Conservation (phyloP, 2,888 invertebrate species). For the Zaprionus bogoriensis region DNA sequence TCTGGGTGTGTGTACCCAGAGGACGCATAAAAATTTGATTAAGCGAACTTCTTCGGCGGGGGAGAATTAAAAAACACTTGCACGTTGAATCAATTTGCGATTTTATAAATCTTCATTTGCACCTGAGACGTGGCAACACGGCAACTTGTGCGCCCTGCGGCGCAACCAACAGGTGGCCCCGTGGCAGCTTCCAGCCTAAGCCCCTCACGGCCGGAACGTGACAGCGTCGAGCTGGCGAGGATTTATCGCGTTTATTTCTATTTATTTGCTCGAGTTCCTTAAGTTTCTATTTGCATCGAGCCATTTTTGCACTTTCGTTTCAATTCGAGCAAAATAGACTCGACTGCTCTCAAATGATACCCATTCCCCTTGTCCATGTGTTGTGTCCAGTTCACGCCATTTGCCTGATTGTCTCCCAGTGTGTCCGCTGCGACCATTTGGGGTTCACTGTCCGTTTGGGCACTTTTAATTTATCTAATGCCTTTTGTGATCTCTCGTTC, state of each 20-base stretch:
- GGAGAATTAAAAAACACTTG: slow-evolving; percentile 67
- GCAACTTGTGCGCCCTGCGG: background rate
- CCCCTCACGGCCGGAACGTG: slow-evolving; percentile 51
- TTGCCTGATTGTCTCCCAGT: slow-evolving; percentile 77
- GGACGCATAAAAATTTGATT: slow-evolving; percentile 79
- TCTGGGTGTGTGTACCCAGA: slow-evolving; percentile 54
- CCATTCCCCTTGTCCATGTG: background rate
- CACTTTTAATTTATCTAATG: slow-evolving; percentile 67
- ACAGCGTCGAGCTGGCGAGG: slow-evolving; percentile 51
- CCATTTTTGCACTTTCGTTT: slow-evolving; percentile 58
- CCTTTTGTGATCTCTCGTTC: slow-evolving; percentile 56
- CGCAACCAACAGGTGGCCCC: slow-evolving; percentile 65
- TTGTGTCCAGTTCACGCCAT: slow-evolving; percentile 69
- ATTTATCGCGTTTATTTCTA: slow-evolving; percentile 48
- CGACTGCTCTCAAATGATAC: slow-evolving; percentile 67
- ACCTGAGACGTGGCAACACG: slow-evolving; percentile 67
- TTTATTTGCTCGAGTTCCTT: slow-evolving; percentile 30
- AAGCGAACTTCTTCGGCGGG: slow-evolving; percentile 32
- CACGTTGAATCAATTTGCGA: slow-evolving; percentile 78
- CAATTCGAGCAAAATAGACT: slow-evolving; percentile 82
- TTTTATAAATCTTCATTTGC: slow-evolving; percentile 80
- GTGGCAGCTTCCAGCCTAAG: slow-evolving; percentile 27
- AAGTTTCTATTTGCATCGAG: slow-evolving; percentile 57
- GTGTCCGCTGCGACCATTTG: slow-evolving; percentile 29
- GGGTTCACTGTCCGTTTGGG: slow-evolving; percentile 61